phyloP scores from a whole-genome alignment of 2,888 invertebrate genomes.

The Ischnus inquisitorius region DNA sequence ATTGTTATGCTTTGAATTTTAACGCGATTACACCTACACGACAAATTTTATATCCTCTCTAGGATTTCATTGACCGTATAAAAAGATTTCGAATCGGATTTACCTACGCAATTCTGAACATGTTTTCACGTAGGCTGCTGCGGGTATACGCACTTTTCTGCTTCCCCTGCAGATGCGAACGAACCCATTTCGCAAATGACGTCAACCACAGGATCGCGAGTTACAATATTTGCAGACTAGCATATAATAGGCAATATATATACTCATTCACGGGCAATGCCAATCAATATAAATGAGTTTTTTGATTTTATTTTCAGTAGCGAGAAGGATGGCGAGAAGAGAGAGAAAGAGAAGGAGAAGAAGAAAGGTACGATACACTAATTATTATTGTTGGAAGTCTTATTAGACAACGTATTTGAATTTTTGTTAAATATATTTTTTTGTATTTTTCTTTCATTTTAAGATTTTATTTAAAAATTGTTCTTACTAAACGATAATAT shows the following conservation, averaged over 20 bases:
- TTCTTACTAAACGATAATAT: too few relatives aligned
- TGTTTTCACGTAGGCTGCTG: constrained; percentile 49
- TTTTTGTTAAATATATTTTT: background rate
- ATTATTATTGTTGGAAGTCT: background rate
- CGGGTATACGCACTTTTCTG: constrained; percentile 43
- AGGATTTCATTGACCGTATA: too few relatives aligned
- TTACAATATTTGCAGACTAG: background rate
- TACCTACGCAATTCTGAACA: constrained; percentile 27
- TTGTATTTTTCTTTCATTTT: background rate
- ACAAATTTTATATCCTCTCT: too few relatives aligned
- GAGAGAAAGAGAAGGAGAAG: constrained; percentile 82
- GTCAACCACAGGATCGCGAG: constrained; percentile 26
- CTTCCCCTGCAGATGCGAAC: constrained; percentile 51
- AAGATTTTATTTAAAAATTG: too few relatives aligned
- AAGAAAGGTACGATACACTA: constrained; percentile 79
- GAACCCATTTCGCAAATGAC: constrained; percentile 65
- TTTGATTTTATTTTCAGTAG: constrained; percentile 75
- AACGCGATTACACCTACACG: too few relatives aligned
- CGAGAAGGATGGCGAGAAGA: constrained; percentile 82
- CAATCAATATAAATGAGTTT: background rate
- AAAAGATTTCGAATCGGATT: too few relatives aligned
- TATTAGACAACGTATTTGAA: background rate
- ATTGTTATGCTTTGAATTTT: too few relatives aligned
- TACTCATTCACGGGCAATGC: background rate
- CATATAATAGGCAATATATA: background rate